Evolutionary conservation across 2,113 vertebrate genomes (phyloP).

Genomic region (Dicaeum eximium): DNA sequence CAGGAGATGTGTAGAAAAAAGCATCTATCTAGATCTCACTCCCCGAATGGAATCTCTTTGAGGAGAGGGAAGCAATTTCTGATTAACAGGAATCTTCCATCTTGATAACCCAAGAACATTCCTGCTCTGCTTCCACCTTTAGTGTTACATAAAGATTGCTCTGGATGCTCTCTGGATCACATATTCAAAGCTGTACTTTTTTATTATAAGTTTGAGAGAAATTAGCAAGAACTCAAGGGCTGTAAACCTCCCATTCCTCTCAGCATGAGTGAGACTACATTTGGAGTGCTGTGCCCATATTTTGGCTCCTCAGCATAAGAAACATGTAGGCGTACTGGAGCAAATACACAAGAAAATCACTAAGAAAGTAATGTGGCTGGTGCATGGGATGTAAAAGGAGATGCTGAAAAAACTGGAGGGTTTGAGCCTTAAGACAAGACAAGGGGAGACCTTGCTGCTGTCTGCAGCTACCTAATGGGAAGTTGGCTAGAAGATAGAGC

Average conservation of each 20-base stretch:
- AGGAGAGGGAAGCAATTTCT: neutral
- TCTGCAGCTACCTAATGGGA: neutral
- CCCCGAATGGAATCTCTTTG: neutral
- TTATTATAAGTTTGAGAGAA: neutral
- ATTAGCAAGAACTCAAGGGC: neutral
- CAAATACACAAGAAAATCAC: neutral
- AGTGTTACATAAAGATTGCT: neutral
- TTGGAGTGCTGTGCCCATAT: neutral
- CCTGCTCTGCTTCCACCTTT: neutral
- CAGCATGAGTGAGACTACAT: neutral
- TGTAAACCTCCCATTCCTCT: neutral
- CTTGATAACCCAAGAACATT: neutral
- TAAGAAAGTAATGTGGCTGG: neutral
- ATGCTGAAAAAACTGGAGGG: accelerated
- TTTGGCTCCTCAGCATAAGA: neutral
- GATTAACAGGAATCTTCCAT: neutral
- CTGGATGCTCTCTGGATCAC: neutral
- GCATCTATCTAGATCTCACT: neutral
- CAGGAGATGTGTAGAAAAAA: neutral
- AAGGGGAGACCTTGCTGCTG: neutral
- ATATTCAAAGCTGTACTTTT: neutral
- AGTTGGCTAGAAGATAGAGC: neutral
- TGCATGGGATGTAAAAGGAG: neutral
- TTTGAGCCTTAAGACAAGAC: neutral
- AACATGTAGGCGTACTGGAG: neutral